Base-by-base conservation (phyloP, 2,888 invertebrate genomes). In the Ashinkailepas kermadecensis region DNA sequence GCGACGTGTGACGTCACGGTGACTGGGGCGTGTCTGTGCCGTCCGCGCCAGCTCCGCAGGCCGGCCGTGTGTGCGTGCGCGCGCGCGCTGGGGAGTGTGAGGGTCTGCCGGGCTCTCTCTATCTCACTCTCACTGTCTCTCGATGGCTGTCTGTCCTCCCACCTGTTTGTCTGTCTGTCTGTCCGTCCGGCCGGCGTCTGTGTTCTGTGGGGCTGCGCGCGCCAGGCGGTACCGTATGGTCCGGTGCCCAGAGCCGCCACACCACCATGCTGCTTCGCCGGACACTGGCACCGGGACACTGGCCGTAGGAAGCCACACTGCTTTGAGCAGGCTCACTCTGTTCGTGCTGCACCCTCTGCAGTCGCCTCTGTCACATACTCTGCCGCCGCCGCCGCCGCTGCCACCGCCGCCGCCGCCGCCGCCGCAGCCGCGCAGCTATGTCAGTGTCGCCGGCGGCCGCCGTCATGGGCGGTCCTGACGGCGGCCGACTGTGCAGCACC, bases 391-490 rank as follows among this genome's bases (percentile, higher is more conserved):
- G 78, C 25, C 21, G 3, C 39, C 67, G 25, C 70, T 39, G 70
- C 25, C 15, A 3, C 78, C 64, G 13, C 74, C 74, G 25, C 65
- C 82, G 62, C 56, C 39, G 25, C 56, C n/a, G 39, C 56, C n/a
- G 62, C 80, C 81, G n/a, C n/a, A 0, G 23, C 21, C 54, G 23
- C 70, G 70, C 70, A 9, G 70, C 70, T 70, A 25, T 21, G 39
- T 70, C 70, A 39, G 70, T 81, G 80, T 74, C 11, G 39, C 25
- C 64, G 80, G 80, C 82, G 18, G 59, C n/a, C 81, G 57, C 56
- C 64, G 78, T 65, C 81, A 39, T 58, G 80, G 39, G 39, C 39
- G n/a, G n/a, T n/a, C n/a, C n/a, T n/a, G n/a, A n/a, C n/a, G n/a
- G n/a, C n/a, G 39, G 39, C 39, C 39, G 39, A 39, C 39, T 39